Percentiles rank a stretch among this genome's conserved stretches.
Conservation (phyloP, 2,888 invertebrate species). For the Acheta domesticus region DNA sequence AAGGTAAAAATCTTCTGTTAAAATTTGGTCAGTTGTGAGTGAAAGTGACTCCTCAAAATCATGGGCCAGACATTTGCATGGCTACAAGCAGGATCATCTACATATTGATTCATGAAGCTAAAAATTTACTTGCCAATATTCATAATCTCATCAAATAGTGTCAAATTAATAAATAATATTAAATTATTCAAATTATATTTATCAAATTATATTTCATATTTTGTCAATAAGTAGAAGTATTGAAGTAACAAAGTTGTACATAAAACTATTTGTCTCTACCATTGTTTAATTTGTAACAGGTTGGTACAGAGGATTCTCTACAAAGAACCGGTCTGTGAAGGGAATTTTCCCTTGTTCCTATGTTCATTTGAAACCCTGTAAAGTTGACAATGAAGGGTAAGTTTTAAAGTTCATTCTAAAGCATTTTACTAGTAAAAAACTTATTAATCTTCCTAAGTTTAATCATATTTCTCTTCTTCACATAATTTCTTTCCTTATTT, state of each 20-base stretch:
- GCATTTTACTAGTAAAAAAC: background rate
- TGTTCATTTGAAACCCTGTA: conserved; percentile 71
- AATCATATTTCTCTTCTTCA: background rate
- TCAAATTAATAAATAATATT: too few species aligned
- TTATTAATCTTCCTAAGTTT: background rate
- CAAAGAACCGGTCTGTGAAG: conserved; percentile 64
- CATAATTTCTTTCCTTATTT: background rate
- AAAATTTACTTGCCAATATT: too few species aligned
- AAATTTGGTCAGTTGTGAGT: too few species aligned
- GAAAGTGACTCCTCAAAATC: too few species aligned
- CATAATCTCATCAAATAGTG: too few species aligned
- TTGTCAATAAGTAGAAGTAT: too few species aligned
- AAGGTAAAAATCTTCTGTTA: too few species aligned
- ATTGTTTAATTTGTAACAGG: conserved; percentile 48
- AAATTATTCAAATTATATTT: too few species aligned
- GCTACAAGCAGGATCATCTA: too few species aligned
- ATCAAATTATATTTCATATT: too few species aligned
- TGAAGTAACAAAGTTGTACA: background rate
- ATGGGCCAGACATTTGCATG: too few species aligned
- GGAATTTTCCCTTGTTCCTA: conserved; percentile 80
- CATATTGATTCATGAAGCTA: too few species aligned
- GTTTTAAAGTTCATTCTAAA: background rate
- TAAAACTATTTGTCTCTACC: background rate
- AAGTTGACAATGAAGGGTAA: conserved; percentile 76
- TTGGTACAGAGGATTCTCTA: conserved; percentile 86